A percentile compares a stretch with the other conserved stretches of the same genome.
phyloP scores from a whole-genome alignment of 2,888 invertebrate species.

The Epistrophe grossulariae region DNA sequence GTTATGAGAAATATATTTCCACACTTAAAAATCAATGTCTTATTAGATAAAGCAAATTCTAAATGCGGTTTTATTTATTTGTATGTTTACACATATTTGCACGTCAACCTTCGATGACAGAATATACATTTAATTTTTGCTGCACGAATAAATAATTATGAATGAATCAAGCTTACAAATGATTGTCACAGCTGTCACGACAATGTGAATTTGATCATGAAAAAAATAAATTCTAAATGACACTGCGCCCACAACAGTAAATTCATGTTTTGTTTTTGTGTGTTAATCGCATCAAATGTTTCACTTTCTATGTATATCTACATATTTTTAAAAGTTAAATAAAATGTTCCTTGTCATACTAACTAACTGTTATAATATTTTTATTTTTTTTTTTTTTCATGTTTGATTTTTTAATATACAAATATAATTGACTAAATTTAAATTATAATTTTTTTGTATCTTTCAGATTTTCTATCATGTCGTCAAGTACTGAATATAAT shows the following conservation, averaged over 20 bases:
- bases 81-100: not conserved
- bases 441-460: conserved; percentile 40
- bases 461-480: conserved; percentile 90
- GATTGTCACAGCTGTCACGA: conserved; percentile 34
- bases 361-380: no score
- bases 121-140: not conserved
- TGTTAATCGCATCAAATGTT: not conserved
- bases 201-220: conserved; percentile 5
- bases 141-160: not conserved
- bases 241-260: conserved; percentile 17
- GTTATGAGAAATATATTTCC: no score
- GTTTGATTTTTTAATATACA: no score
- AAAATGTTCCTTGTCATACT: no score
- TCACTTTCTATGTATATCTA: no score
- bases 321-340: no score
- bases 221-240: not conserved
- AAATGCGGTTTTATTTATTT: not conserved
- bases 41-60: not conserved
- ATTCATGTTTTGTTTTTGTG: not conserved
- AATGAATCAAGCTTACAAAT: conserved; percentile 33
- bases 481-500: conserved; percentile 92
- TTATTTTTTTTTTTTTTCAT: no score
- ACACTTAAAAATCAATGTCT: not conserved
- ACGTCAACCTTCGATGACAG: conserved; percentile 2
- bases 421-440: no score